Evolutionary conservation across 2,113 vertebrate genomes (phyloP).

Genomic region (Blennius ocellaris): DNA sequence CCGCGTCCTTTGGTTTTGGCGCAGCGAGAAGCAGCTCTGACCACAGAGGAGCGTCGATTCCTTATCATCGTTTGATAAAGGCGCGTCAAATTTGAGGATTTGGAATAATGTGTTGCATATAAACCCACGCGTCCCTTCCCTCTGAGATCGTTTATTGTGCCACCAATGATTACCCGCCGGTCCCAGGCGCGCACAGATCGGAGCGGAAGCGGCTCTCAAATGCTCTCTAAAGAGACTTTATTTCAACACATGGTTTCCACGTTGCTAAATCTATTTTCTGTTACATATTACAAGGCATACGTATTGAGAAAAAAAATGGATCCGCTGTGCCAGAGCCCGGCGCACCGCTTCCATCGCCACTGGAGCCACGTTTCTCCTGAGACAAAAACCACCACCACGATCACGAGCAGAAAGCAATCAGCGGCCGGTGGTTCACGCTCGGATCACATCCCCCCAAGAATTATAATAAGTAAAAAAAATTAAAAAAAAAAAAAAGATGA

Average conservation of each 20-base stretch:
- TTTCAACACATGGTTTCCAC: slow-evolving; percentile 6
- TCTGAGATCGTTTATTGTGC: background rate
- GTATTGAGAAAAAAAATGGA: background rate
- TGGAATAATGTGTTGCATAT: slow-evolving; percentile 1
- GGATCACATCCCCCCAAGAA: too few relatives aligned
- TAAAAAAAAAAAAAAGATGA: too few relatives aligned
- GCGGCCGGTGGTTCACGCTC: too few relatives aligned
- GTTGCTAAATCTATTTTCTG: background rate
- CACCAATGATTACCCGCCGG: slow-evolving; percentile 9
- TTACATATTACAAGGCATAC: too few relatives aligned
- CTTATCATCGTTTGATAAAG: background rate
- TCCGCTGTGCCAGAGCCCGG: background rate
- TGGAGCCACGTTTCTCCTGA: slow-evolving; percentile 53
- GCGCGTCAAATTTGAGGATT: background rate
- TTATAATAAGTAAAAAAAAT: too few relatives aligned
- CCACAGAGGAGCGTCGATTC: slow-evolving; percentile 11
- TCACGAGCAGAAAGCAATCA: background rate
- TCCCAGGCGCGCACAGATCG: slow-evolving; percentile 19
- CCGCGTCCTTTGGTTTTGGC: slow-evolving; percentile 34
- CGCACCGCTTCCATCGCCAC: slow-evolving; percentile 14
- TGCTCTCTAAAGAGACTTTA: slow-evolving; percentile 3
- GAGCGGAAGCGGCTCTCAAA: slow-evolving; percentile 15
- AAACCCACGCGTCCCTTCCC: background rate
- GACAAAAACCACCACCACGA: slow-evolving; percentile 48
- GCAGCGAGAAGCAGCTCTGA: slow-evolving; percentile 26